phyloP scores from a whole-genome alignment of 2,888 invertebrate genomes.

The Coronaproctus castanopsis region DNA sequence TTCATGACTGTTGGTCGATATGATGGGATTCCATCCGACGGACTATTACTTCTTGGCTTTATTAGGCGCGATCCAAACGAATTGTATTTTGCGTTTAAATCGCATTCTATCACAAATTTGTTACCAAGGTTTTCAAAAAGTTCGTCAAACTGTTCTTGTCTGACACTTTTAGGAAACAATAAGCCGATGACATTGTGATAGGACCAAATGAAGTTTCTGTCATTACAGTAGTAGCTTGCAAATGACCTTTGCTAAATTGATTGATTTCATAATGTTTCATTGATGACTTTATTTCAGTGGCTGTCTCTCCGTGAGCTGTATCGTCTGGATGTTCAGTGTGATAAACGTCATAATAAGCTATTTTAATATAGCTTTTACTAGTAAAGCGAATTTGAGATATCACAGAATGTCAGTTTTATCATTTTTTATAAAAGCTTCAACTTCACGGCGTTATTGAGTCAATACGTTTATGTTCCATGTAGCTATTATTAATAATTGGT shows the following conservation, averaged over 20 bases:
- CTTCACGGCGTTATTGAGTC: too few relatives aligned
- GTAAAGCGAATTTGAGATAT: too few relatives aligned
- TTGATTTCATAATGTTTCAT: not conserved
- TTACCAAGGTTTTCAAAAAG: not conserved
- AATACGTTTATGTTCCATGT: too few relatives aligned
- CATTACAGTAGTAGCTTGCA: not conserved
- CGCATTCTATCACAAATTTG: not conserved
- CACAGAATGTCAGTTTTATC: too few relatives aligned
- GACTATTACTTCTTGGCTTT: not conserved
- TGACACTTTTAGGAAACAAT: too few relatives aligned
- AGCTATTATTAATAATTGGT: too few relatives aligned
- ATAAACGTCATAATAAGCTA: not conserved
- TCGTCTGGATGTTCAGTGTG: not conserved
- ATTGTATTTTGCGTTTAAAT: not conserved
- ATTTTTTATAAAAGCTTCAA: too few relatives aligned
- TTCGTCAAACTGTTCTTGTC: not conserved
- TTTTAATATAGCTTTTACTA: not conserved
- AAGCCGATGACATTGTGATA: not conserved
- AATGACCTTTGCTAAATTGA: not conserved
- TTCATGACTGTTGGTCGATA: not conserved
- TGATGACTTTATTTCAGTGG: not conserved
- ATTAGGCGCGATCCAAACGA: not conserved
- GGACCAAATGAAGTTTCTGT: not conserved
- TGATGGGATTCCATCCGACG: not conserved
- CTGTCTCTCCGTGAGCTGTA: not conserved